These are phyloP conservation scores for Drosophila meridiana DNA, from an alignment of 2,888 invertebrate species.

Conservation along the genomic window DNA sequence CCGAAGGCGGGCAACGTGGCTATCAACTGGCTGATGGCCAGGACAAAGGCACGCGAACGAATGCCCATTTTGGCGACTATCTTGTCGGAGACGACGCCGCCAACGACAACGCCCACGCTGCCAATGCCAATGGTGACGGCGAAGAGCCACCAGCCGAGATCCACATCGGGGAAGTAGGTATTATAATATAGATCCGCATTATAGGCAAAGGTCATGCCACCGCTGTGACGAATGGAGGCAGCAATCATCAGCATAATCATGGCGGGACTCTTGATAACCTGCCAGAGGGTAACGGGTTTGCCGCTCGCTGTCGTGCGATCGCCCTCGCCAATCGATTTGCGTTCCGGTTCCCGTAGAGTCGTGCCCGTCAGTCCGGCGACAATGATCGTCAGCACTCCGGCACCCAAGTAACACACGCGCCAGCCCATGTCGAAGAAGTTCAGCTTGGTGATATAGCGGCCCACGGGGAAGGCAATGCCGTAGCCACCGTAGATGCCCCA, in stretches of 20 bases:
- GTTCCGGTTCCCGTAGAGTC: slow-evolving; percentile 91
- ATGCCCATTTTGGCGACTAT: slow-evolving; percentile 95
- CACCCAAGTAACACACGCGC: slow-evolving; percentile 93
- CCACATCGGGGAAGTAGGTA: slow-evolving; percentile 94
- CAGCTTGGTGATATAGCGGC: slow-evolving; percentile 91
- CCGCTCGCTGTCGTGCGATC: slow-evolving; percentile 85
- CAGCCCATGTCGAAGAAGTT: slow-evolving; percentile 93
- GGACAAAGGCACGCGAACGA: slow-evolving; percentile 91
- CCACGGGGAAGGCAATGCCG: slow-evolving; percentile 96
- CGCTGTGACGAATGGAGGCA: slow-evolving; percentile 95
- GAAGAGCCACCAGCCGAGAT: slow-evolving; percentile 95
- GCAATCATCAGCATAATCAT: slow-evolving; percentile 92
- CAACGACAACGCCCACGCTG: slow-evolving; percentile 89
- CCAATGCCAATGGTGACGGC: slow-evolving; percentile 94
- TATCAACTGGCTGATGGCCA: slow-evolving; percentile 93
- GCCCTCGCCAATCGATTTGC: slow-evolving; percentile 90
- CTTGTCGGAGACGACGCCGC: slow-evolving; percentile 92
- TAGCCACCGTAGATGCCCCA: slow-evolving; percentile 98
- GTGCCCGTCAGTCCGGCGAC: slow-evolving; percentile 90
- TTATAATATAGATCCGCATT: slow-evolving; percentile 96
- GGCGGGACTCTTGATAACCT: slow-evolving; percentile 91
- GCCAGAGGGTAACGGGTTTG: slow-evolving; percentile 89
- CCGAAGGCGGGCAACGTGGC: slow-evolving; percentile 94
- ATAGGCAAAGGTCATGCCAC: slow-evolving; percentile 96
- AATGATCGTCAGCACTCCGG: slow-evolving; percentile 91